phyloP scores from a whole-genome alignment of 2,888 invertebrate species.

The Disparrhopalites patrizii region DNA sequence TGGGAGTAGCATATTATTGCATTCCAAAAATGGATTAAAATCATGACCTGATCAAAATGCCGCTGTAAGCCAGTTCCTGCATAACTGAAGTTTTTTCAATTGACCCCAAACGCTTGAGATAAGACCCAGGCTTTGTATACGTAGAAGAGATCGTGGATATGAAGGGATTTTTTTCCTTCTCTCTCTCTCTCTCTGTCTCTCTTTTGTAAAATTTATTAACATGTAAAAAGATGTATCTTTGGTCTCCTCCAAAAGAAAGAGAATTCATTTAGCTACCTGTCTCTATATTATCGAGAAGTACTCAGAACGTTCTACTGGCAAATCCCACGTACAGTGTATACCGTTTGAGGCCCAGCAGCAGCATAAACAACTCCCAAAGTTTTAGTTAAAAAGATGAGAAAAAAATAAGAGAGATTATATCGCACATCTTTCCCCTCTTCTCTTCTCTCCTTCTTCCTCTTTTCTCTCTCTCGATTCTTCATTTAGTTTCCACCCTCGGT shows the following conservation, averaged over 20 bases:
- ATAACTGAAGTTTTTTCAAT: slow-evolving; percentile 5
- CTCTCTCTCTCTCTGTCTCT: no score
- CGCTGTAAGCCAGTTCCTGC: background rate
- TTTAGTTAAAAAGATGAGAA: no score
- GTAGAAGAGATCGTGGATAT: background rate
- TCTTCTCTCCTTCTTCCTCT: no score
- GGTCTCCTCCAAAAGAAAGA: background rate
- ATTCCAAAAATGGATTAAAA: slow-evolving; percentile 5
- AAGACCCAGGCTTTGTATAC: background rate
- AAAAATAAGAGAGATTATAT: no score
- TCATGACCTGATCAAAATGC: slow-evolving; percentile 10
- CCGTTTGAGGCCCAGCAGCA: no score
- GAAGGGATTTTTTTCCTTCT: no score
- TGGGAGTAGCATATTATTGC: background rate
- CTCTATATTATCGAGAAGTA: no score
- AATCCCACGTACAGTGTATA: no score
- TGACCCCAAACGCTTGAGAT: slow-evolving; percentile 3
- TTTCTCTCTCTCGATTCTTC: no score
- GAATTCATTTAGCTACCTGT: slow-evolving; percentile 5
- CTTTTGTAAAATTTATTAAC: slow-evolving; percentile 8
- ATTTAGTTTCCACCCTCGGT: no score
- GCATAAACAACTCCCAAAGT: background rate
- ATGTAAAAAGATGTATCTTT: slow-evolving; percentile 4
- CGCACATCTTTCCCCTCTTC: no score
- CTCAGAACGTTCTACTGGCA: no score